Base-by-base conservation (phyloP, 2,113 vertebrate genomes). In the Oreotragus oreotragus region DNA sequence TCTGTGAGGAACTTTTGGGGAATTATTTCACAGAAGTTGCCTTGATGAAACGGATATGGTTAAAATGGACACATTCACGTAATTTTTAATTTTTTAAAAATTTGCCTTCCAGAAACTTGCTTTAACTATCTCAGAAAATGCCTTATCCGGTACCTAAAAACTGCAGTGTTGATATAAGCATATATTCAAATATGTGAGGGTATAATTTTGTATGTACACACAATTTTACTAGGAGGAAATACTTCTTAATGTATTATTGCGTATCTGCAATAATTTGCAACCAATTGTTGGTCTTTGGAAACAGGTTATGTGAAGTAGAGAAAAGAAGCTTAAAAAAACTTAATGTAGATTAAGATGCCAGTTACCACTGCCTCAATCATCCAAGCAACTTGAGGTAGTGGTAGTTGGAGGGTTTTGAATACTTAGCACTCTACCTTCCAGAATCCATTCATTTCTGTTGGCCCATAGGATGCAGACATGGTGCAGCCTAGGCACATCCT, bases 51-150 rank as follows among this genome's bases (percentile, higher is more conserved):
- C 10, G 15, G 80, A 88, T 62, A 39, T 49, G 25, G 51, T 64
- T 86, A 84, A 97, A 97, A 96, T 10, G 57, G 62, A 92, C 49
- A 86, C 36, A 76, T 57, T 86, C 33, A 64, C 64, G 2, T 43
- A 47, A 86, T 73, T 94, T 47, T 87, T 73, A 79, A 73, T 77
- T 96, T 64, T 53, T 80, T 7, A 58, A 66, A 86, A 77, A 58
- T n/a, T 62, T 85, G 19, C 27, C 39, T 58, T 91, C 70, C 36
- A 85, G 84, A 94, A 91, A 83, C 84, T 76, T 76, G 30, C 51
- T 64, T 93, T 83, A 45, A 39, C 53, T 60, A 4, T 86, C 49
- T 95, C 49, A 23, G 84, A 87, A 96, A 96, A 62, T 92, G 25
- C 30, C 9, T 90, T 58, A 51, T 27, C 21, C 1, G 3, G 4